These are phyloP conservation scores for Zootoca vivipara DNA, from an alignment of 2,113 vertebrate genomes.

Conservation along the genomic window DNA sequence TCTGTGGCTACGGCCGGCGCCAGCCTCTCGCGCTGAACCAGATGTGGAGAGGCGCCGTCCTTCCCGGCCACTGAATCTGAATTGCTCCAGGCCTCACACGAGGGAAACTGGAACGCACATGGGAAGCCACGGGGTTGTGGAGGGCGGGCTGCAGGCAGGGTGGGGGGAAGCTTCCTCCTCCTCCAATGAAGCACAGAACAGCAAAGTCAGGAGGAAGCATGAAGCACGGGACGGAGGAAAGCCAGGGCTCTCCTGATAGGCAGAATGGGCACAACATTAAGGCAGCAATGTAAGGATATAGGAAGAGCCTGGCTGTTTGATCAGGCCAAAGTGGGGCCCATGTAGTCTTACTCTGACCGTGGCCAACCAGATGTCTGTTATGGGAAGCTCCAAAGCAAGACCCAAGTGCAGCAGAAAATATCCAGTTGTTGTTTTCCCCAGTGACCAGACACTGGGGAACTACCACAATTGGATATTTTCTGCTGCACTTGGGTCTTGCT, in stretches of 20 bases:
- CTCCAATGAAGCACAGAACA: neutral
- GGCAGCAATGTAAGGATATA: neutral
- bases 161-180: no score
- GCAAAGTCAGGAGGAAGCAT: neutral
- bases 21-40: slow-evolving; percentile 82
- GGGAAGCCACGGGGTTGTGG: slow-evolving; percentile 42
- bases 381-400: no score
- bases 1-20: slow-evolving; percentile 83
- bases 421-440: no score
- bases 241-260: neutral
- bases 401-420: no score
- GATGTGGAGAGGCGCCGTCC: slow-evolving; percentile 84
- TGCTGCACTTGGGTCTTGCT: no score
- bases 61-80: slow-evolving; percentile 72
- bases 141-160: neutral
- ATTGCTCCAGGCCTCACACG: slow-evolving; percentile 76
- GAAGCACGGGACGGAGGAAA: neutral
- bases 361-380: no score
- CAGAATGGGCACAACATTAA: neutral
- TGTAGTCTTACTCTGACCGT: no score
- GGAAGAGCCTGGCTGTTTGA: no score
- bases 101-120: slow-evolving; percentile 79
- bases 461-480: no score
- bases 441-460: no score
- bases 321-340: no score